These are phyloP conservation scores for Sporophila hypoxantha DNA, from an alignment of 2,113 vertebrate genomes.

Conservation along the genomic window DNA sequence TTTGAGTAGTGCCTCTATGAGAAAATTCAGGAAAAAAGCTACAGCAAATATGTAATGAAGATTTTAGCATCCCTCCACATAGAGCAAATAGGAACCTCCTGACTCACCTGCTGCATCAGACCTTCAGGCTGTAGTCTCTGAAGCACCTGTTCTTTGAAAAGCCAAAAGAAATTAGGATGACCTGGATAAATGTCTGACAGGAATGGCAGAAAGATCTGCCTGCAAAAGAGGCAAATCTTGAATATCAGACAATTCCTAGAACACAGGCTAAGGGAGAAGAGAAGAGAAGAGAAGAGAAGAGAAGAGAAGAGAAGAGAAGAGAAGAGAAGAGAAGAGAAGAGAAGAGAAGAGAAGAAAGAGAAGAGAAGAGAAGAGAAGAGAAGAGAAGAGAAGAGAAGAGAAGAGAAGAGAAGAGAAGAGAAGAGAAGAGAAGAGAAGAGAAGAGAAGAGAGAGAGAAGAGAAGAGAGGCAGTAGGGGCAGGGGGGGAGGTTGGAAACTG, in stretches of 20 bases:
- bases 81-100: not conserved
- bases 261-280: not conserved
- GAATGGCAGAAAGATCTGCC: not conserved
- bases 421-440: too few species aligned
- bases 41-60: not conserved
- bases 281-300: too few species aligned
- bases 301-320: too few species aligned
- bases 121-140: not conserved
- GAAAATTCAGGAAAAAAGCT: not conserved
- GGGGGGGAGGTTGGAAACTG: not conserved
- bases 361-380: not conserved
- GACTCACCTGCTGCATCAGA: not conserved
- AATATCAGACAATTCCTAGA: not conserved
- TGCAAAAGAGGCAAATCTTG: not conserved
- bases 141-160: not conserved
- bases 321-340: too few species aligned
- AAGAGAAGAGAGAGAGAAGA: too few species aligned
- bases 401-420: too few species aligned
- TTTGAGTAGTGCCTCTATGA: not conserved
- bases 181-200: not conserved
- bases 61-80: not conserved
- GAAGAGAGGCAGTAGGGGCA: rapidly evolving
- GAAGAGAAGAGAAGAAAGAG: too few species aligned
- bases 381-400: too few species aligned
- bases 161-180: not conserved